These are phyloP conservation scores for Cyphomyrmex costatus DNA, from an alignment of 1,140 invertebrate genomes.

Conservation along the genomic window DNA sequence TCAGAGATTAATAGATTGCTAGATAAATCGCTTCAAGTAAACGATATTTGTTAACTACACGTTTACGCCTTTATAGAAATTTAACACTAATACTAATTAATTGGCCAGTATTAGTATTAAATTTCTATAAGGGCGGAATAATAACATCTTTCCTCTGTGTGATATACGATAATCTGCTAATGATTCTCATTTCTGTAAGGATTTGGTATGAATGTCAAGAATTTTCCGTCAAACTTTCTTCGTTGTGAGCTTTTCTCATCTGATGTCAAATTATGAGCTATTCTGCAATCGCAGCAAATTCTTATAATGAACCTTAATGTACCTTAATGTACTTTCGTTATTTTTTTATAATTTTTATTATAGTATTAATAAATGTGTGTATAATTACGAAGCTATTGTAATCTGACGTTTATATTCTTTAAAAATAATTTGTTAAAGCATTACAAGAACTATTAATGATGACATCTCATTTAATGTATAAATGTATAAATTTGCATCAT, in stretches of 20 bases:
- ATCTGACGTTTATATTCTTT: background rate
- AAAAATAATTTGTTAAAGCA: background rate
- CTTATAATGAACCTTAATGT: too few relatives aligned
- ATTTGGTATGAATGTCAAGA: background rate
- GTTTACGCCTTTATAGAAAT: too few relatives aligned
- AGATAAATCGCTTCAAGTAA: background rate
- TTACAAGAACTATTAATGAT: background rate
- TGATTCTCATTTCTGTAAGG: constrained; percentile 12
- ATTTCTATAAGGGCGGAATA: too few relatives aligned
- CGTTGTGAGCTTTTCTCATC: constrained; percentile 3
- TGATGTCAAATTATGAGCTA: too few relatives aligned
- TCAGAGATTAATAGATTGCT: background rate
- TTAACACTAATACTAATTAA: too few relatives aligned
- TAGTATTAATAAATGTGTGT: background rate
- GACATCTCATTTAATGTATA: background rate
- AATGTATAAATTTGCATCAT: background rate
- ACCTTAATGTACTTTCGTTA: background rate
- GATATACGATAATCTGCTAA: background rate
- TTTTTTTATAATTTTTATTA: background rate
- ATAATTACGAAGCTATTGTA: background rate
- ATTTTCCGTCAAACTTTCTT: background rate
- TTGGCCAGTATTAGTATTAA: too few relatives aligned
- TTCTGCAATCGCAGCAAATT: background rate
- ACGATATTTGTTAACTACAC: background rate
- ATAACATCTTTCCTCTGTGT: constrained; percentile 30